Percentiles rank a stretch among this genome's conserved stretches.
phyloP scores from a whole-genome alignment of 2,797 vertebrate genomes.

The Thripadectes ignobilis region DNA sequence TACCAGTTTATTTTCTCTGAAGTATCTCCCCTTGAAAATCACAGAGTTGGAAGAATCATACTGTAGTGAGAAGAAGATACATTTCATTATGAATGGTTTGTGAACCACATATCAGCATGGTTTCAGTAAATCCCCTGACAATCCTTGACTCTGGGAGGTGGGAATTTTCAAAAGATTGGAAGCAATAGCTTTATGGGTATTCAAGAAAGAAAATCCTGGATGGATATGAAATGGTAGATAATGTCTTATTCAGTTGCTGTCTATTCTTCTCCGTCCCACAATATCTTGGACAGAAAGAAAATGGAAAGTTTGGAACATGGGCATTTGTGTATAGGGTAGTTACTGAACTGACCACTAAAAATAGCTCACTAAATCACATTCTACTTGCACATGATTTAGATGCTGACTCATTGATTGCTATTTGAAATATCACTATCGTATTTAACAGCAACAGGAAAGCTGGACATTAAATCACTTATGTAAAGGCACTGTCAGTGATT shows the following conservation, averaged over 20 bases:
- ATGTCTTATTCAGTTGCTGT: background rate
- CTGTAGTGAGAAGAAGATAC: background rate
- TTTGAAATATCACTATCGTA: background rate
- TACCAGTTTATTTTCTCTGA: background rate
- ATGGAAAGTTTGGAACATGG: background rate
- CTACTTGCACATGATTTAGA: background rate
- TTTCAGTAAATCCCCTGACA: background rate
- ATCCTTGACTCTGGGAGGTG: background rate
- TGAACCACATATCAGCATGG: background rate
- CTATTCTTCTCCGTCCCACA: background rate
- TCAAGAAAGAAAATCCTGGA: background rate
- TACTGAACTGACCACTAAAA: background rate
- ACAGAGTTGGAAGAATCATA: background rate
- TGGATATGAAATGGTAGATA: background rate
- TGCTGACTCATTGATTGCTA: background rate
- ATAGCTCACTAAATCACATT: background rate
- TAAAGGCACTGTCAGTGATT: background rate
- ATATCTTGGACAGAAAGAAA: background rate
- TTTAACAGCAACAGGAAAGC: background rate
- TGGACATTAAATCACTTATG: background rate
- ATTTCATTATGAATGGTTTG: background rate
- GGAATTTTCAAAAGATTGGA: background rate
- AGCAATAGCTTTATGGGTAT: background rate
- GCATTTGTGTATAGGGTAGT: background rate
- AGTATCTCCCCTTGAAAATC: background rate